phyloP scores from a whole-genome alignment of 2,888 invertebrate species.

The Harpagoxenus sublaevis region DNA sequence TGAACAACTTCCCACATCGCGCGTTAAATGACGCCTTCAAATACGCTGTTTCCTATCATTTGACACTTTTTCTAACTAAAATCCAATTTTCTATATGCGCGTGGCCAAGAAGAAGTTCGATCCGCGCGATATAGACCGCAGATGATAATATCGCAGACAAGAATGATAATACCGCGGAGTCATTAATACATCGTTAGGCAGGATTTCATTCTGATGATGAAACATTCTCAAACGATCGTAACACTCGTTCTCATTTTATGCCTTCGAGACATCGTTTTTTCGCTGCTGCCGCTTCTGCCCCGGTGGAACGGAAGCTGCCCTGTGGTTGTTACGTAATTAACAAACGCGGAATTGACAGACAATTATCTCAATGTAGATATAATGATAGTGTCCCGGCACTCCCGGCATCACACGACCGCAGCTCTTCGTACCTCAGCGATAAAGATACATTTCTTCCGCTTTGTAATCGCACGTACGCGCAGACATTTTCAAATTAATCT shows the following conservation, averaged over 20 bases:
- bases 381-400: constrained; percentile 28
- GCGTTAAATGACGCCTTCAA: constrained; percentile 28
- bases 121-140: constrained; percentile 11
- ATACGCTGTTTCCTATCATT: not conserved
- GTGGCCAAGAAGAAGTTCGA: not conserved
- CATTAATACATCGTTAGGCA: constrained; percentile 72
- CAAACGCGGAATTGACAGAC: constrained; percentile 49
- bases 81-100: constrained; percentile 12
- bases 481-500: constrained; percentile 12
- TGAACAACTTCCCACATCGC: not conserved
- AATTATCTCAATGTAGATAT: constrained; percentile 46
- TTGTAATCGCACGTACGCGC: not conserved
- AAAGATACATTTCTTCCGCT: constrained; percentile 25
- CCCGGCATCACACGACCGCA: not conserved
- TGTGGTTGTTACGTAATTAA: constrained; percentile 49
- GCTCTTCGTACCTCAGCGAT: not conserved
- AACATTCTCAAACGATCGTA: constrained; percentile 19
- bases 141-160: constrained; percentile 57
- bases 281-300: not conserved
- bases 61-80: not conserved
- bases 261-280: constrained; percentile 11
- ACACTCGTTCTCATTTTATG: not conserved
- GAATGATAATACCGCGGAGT: constrained; percentile 67
- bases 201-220: constrained; percentile 66
- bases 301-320: constrained; percentile 32